Evolutionary conservation across 2,113 vertebrate genomes (phyloP), one percentile per base, ranked within the genome.

Genomic region (Amazona vittata): DNA sequence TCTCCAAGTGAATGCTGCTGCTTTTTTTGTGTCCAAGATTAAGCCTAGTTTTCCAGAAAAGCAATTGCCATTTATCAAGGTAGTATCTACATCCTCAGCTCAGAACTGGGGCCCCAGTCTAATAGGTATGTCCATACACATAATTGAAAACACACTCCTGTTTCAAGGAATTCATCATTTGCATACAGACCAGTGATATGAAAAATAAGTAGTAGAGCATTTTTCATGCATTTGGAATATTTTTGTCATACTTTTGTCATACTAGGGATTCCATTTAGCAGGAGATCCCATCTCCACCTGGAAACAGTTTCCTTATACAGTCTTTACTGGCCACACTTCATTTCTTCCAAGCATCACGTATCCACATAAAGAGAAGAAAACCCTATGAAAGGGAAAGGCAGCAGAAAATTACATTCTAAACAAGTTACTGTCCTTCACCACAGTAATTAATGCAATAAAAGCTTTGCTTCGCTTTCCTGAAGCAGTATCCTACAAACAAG

Each of bases 51-150:
- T 89, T 91, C 89, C 57, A 71, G 57, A 87, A 86, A 93, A 84
- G 33, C 68, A 84, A 71, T 79, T 86, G 60, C 50, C 74, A 90
- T 96, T 96, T 94, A 90, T 96, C 90, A 83, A 90, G 83, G 79
- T 86, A 90, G 31, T 79, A 83, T 93, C 92, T 83, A 75, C 60
- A 89, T 35, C 8, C 69, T 52, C 50, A 63, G 57, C 73, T 93
- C 63, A 84, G 62, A 93, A 55, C 52, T 73, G 35, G 57, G 69
- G 39, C 89, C 70, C 37, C 47, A 46, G 28, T 57, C 71, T 53
- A n/a, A 69, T 57, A 76, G 70, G 57, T 94, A 85, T 57, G 63
- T 88, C 39, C 59, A 19, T 33, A 59, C 31, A 76, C 57, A 44
- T n/a, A 83, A 83, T 53, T 65, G 59, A 95, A 95, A 95, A 86